Evolutionary conservation across 1,140 invertebrate species (phyloP), one percentile per base, ranked within the genome.

Genomic region (Caenorhabditis remanei): DNA sequence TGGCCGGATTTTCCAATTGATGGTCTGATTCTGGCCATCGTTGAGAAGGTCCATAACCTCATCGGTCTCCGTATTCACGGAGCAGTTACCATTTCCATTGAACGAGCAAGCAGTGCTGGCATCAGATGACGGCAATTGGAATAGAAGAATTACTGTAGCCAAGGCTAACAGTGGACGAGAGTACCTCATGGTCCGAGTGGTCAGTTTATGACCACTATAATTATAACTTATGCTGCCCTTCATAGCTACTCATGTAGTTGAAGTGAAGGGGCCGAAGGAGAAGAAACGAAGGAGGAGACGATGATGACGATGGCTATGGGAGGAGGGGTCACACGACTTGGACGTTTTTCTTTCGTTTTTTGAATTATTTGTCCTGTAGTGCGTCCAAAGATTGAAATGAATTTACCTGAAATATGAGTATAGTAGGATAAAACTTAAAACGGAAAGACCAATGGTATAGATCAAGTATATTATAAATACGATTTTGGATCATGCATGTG

Each of bases 251-350:
- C 67, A 71, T 71, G 41, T 71, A 46, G 71, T 50, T 24, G 40
- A 79, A 24, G 46, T 71, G 41, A 19, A 43, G 46, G 61, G 46
- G n/a, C 53, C 71, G 46, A 79, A 43, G 71, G 50, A 79, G 71
- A 19, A 71, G 19, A 32, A 40, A 40, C 9, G 63, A 65, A n/a
- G 71, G 40, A 32, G n/a, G 40, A 50, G 71, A 79, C 71, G 46
- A 21, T 50, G 71, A 79, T 79, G 71, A 79, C 19, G 67, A 46
- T 50, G 71, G 2, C n/a, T 7, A 46, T n/a, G 24, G 46, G 46
- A 50, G 46, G 46, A 24, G 46, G 19, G 71, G 71, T 79, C 71
- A 79, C 71, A 46, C 65, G 65, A 71, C 43, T 71, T 71, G 41
- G n/a, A 19, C 13, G 46, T 53, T 79, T 79, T 79, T 65, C 16